These are phyloP conservation scores for Enteromius anoplus DNA, from an alignment of 2,797 vertebrate genomes.

Conservation along the genomic window DNA sequence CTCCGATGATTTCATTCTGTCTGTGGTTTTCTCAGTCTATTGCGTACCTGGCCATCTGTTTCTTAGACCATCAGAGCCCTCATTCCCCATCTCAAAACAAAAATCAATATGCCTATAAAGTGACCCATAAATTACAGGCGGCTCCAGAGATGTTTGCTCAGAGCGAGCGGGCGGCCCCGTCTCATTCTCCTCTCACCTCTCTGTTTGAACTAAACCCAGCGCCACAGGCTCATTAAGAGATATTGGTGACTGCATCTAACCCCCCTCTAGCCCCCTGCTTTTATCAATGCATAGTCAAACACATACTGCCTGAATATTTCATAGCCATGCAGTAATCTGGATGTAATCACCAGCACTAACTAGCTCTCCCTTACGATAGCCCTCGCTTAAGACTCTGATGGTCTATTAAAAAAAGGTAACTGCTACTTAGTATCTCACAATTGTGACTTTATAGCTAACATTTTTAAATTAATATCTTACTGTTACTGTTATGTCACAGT, in stretches of 20 bases:
- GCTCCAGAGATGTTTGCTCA: constrained; percentile 88
- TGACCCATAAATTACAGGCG: constrained; percentile 89
- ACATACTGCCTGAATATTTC: constrained; percentile 96
- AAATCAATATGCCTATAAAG: constrained; percentile 94
- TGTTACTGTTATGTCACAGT: not conserved
- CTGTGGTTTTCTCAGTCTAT: constrained; percentile 12
- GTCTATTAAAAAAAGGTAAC: constrained; percentile 42
- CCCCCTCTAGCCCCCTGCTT: constrained; percentile 77
- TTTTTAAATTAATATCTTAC: not conserved
- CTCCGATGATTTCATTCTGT: constrained; percentile 7
- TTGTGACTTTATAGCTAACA: no score
- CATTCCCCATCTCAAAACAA: constrained; percentile 78
- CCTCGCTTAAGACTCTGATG: not conserved
- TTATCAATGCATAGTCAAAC: constrained; percentile 94
- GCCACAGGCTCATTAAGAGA: constrained; percentile 90
- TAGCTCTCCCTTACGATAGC: constrained; percentile 68
- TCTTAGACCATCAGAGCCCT: constrained; percentile 49
- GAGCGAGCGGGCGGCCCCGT: constrained; percentile 82
- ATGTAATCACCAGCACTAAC: constrained; percentile 94
- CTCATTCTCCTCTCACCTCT: constrained; percentile 86
- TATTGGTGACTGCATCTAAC: constrained; percentile 88
- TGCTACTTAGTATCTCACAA: not conserved
- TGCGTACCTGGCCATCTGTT: constrained; percentile 42
- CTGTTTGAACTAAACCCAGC: constrained; percentile 91
- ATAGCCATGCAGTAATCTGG: constrained; percentile 95